Base-by-base conservation (phyloP, 2,888 invertebrate genomes). In the Chloroclysta siterata region DNA sequence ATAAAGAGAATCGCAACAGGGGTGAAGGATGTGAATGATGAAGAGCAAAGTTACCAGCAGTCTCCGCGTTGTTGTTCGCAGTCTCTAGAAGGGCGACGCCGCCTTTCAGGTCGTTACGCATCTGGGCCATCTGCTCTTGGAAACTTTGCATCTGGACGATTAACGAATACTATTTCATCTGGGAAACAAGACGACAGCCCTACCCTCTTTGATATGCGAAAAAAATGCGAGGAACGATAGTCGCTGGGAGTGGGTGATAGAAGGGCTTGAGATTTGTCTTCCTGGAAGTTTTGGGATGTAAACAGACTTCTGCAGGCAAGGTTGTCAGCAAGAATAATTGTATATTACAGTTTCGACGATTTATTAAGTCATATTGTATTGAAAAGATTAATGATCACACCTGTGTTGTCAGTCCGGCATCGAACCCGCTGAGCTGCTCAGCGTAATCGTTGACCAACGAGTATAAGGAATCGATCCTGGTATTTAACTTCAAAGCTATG, bases 61-160 rank as follows among this genome's bases (percentile, higher is more conserved):
- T 86, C 68, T 90, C 91, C 0, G 84, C 80, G 58, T 87, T 89
- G 47, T 78, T 83, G 59, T 84, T 86, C 4, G 79, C 83, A 1
- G 70, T 51, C 7, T 82, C 81, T 13, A 91, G 71, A 68, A 78
- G 76, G 0, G 47, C 36, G 0, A 92, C 71, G 0, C 89, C 92
- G 0, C 51, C 72, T 8, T 70, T 63, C n/a, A 91, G 72, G 0
- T 91, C 91, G 0, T 1, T 13, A 0, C 78, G 77, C 72, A 91
- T 85, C 66, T 81, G 79, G 0, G 1, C 33, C 72, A 91, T 87
- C 71, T 90, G 90, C 56, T 91, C 89, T 65, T 82, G 80, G 69
- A 91, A 89, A 53, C 85, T 80, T 66, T 74, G 71, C 81, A 91
- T 82, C 92, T 92, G 68, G 5, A 65, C 55, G 63, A 17, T 65